Base-by-base conservation (phyloP, 2,797 vertebrate species). In the Coregonus suidteri region DNA sequence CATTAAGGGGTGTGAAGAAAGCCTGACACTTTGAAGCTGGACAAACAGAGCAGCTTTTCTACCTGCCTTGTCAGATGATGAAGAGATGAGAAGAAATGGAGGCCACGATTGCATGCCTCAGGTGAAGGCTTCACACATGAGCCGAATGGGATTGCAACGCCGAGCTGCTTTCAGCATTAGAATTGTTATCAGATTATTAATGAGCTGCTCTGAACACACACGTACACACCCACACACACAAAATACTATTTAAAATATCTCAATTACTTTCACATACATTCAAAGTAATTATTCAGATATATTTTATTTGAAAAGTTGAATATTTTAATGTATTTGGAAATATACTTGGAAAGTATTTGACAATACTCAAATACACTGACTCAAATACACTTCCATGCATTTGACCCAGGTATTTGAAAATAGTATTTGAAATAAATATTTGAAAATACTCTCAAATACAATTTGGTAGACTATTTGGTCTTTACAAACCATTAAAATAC, bases 1-100 rank as follows among this genome's bases (percentile, higher is more conserved):
- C 68, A 47, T 70, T 51, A 54, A 53, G 30, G 25, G 15, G 71
- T 31, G 70, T 54, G 71, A 73, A 16, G 71, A 73, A 56, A 11
- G 20, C 47, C 51, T 18, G 70, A 52, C 70, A 72, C 34, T 47
- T 34, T 37, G 7, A 69, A 51, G 67, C 34, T 31, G 47, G 11
- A 53, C 15, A 56, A 9, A 35, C 14, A 35, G 30, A 51, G 56
- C 71, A 3, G 30, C 3, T 30, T 16, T 56, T 73, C 54, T 56
- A 54, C 4, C 6, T 31, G 51, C 25, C n/a, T 53, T 54, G 71
- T 53, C 16, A 72, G 71, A 54, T 18, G 67, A 69, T 37, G 71
- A 72, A 1, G 71, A 34, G 25, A 52, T 6, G 35, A 69, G 0
- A 35, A 69, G 35, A 35, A 11, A 70, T 70, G 18, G 9, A 47